phyloP scores from a whole-genome alignment of 2,888 invertebrate genomes.

The Steromphala cineraria region DNA sequence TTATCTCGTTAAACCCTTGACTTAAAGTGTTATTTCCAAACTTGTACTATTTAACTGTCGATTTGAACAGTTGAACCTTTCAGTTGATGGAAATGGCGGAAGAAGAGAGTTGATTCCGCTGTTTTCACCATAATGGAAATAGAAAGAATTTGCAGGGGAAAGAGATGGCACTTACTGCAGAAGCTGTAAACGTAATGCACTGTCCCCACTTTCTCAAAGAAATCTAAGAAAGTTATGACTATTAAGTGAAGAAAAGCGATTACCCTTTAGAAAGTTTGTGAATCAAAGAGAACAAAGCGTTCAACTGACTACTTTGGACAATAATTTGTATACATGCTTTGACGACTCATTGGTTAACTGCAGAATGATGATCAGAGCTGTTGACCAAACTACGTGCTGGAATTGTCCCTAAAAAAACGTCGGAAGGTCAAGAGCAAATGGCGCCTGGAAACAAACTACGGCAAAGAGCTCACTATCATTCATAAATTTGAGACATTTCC shows the following conservation, averaged over 20 bases:
- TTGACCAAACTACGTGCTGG: too few species aligned
- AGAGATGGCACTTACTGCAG: not conserved
- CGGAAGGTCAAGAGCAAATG: too few species aligned
- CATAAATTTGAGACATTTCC: too few species aligned
- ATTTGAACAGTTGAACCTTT: not conserved
- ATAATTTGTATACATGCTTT: too few species aligned
- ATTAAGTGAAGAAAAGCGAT: not conserved
- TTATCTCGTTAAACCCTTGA: slow-evolving; percentile 24
- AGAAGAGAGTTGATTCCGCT: not conserved
- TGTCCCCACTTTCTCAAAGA: not conserved
- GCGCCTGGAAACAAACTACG: too few species aligned
- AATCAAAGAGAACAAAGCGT: not conserved
- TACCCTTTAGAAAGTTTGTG: not conserved
- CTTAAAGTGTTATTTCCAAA: slow-evolving; percentile 4
- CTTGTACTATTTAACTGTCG: not conserved
- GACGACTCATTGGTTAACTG: too few species aligned
- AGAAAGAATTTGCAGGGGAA: not conserved
- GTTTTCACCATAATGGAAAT: not conserved
- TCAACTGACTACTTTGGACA: too few species aligned
- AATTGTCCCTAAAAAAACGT: too few species aligned
- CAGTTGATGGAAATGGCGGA: not conserved
- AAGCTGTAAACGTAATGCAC: not conserved
- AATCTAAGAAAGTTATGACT: not conserved
- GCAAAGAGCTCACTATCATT: too few species aligned
- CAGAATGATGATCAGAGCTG: too few species aligned